Evolutionary conservation across 2,797 vertebrate genomes (phyloP), one percentile per base, ranked within the genome.

Genomic region (Emydoidea blandingii): DNA sequence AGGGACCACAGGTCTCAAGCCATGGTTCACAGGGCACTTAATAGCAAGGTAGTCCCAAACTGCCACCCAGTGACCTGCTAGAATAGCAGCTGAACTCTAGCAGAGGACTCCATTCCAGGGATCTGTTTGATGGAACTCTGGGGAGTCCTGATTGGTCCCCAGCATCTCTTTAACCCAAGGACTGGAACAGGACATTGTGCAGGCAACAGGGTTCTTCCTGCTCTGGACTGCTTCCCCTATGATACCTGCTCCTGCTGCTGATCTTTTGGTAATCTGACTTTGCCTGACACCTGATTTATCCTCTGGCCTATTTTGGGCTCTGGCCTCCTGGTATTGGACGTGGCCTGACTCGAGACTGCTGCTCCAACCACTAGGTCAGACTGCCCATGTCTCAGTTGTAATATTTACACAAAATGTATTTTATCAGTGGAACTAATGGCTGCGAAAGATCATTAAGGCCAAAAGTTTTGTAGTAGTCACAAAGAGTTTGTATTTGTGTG

Each of bases 341-440:
- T 19, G 34, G 34, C 16, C 16, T 68, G 62, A 68, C 16, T 68
- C 9, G 4, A 10, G n/a, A 68, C 34, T 37, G 16, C 15, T 65
- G 18, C n/a, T 68, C 62, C n/a, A 21, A 37, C 62, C 34, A 68
- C 34, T 21, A 37, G 8, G 16, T 68, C 34, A 68, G 62, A 68
- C 9, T 1, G 2, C 8, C n/a, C n/a, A 72, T 72, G 19, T 41
- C 65, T 37, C n/a, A 37, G n/a, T 68, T 19, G 18, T 37, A 19
- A 68, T 18, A 37, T 37, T 68, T 74, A n/a, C 8, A 90, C 90
- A 96, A 81, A 16, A 68, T 79, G 85, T 93, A 90, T 87, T 88
- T 90, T 81, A 74, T n/a, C 81, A 79, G 72, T 88, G 89, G 91
- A 87, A 87, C 91, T 59, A 87, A 21, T 29, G 34, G 3, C 81